Base-by-base conservation (phyloP, 1,140 invertebrate genomes). In the Lepidurus apus region DNA sequence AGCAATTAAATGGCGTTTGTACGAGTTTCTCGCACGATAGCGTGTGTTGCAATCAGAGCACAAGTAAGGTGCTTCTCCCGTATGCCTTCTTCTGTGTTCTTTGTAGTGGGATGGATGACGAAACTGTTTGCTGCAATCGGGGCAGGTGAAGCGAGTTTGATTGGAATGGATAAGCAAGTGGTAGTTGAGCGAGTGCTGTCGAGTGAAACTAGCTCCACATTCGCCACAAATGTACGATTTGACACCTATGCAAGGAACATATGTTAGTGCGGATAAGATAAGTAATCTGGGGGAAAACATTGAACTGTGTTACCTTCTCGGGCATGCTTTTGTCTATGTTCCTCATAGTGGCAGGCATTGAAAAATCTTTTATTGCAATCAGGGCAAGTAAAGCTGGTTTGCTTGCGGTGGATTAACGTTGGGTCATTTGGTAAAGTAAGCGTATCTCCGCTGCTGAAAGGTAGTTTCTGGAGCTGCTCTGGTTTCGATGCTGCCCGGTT, bases 141-240 rank as follows among this genome's bases (percentile, higher is more conserved):
- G 83, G 79, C 90, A 91, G 0, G 88, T 89, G 81, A 91, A 91
- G 24, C 90, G 85, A 10, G 89, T 90, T 82, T 89, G 87, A 84
- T 91, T 90, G 81, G 88, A 87, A 82, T 91, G 90, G 80, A 91
- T 91, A 53, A 91, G 81, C 87, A 90, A 89, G 81, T 91, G 90
- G 82, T 91, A 91, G 79, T 91, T 91, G 17, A 91, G 85, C 74
- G 89, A 90, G 82, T 91, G 90, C 78, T 91, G 87, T 43, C 90
- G 83, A 0, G 90, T 91, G 81, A 91, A 91, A 47, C 89, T 89
- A 13, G 88, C 87, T 76, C 86, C 85, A 82, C 90, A 91, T 74
- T 90, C 87, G 44, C 86, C 84, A 83, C 90, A 91, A 76, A 89
- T 86, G 81, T 90, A 91, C 3, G 90, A 89, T 81, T 91, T 91